These are phyloP conservation scores for Sebastes minor DNA, from an alignment of 2,797 vertebrate genomes.

Conservation along the genomic window DNA sequence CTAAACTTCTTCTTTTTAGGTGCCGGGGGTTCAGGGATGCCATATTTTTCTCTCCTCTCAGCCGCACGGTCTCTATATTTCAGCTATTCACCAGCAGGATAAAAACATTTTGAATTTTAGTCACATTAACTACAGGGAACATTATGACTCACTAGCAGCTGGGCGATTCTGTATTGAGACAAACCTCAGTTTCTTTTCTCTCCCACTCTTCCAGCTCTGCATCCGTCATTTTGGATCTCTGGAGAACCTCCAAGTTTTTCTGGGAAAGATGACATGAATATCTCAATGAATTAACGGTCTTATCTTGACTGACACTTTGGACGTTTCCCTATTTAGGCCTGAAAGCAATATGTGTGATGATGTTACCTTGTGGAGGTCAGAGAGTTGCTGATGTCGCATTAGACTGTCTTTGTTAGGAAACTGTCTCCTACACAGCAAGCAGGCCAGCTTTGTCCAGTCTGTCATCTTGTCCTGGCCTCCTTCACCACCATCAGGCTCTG, in stretches of 20 bases:
- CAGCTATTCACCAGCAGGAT: slow-evolving; percentile 78
- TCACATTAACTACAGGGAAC: not conserved
- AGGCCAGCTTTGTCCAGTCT: slow-evolving; percentile 97
- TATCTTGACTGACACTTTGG: not conserved
- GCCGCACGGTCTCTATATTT: slow-evolving; percentile 98
- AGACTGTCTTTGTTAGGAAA: slow-evolving; percentile 96
- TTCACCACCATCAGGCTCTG: slow-evolving; percentile 84
- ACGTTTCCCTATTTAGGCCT: not conserved
- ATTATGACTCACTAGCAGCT: not conserved
- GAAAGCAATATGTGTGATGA: not conserved
- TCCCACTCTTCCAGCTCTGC: slow-evolving; percentile 96
- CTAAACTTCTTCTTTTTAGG: slow-evolving; percentile 97
- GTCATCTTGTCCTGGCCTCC: slow-evolving; percentile 90
- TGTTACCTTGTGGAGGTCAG: slow-evolving; percentile 95
- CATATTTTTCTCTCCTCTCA: slow-evolving; percentile 96
- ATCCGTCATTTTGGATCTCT: slow-evolving; percentile 89
- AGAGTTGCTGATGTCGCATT: slow-evolving; percentile 94
- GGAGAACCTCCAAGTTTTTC: slow-evolving; percentile 98
- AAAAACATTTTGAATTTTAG: not conserved
- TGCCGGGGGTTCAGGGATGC: slow-evolving; percentile 95
- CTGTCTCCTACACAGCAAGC: slow-evolving; percentile 95
- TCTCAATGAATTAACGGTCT: not conserved
- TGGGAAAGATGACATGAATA: slow-evolving; percentile 51
- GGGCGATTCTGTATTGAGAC: not conserved
- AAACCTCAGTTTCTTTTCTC: slow-evolving; percentile 94